These are phyloP conservation scores for Meriones unguiculatus DNA, from an alignment of 2,113 vertebrate genomes.

Conservation along the genomic window DNA sequence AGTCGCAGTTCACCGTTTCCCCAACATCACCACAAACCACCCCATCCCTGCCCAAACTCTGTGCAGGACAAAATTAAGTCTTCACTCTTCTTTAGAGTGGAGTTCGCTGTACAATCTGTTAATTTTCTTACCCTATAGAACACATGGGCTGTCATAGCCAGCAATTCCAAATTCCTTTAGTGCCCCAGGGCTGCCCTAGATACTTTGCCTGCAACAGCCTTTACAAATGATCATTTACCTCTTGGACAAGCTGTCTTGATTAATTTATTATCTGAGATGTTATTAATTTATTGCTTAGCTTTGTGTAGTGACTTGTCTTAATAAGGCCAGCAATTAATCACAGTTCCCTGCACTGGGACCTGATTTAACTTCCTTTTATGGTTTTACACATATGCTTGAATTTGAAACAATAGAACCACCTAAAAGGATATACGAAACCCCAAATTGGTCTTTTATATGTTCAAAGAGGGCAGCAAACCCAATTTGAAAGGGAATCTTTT, in stretches of 20 bases:
- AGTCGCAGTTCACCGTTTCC: not conserved
- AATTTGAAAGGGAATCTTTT: slow-evolving; percentile 63
- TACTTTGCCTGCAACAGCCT: not conserved
- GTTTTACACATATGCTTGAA: slow-evolving; percentile 53
- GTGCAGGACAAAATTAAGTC: not conserved
- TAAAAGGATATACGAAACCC: slow-evolving; percentile 45
- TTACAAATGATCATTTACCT: slow-evolving; percentile 50
- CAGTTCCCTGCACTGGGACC: not conserved
- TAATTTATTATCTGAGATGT: slow-evolving; percentile 59
- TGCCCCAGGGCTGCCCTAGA: slow-evolving; percentile 1
- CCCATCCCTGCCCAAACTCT: not conserved
- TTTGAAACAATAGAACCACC: slow-evolving; percentile 47
- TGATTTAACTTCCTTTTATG: slow-evolving; percentile 65
- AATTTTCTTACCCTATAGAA: not conserved
- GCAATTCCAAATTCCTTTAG: not conserved
- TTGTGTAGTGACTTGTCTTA: slow-evolving; percentile 68
- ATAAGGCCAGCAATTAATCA: slow-evolving; percentile 68
- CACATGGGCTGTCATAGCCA: not conserved
- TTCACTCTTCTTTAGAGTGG: not conserved
- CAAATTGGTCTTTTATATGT: slow-evolving; percentile 46
- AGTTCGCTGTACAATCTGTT: not conserved
- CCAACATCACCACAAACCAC: not conserved
- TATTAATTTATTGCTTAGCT: slow-evolving; percentile 63
- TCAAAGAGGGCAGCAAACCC: slow-evolving; percentile 62
- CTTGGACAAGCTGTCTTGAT: slow-evolving; percentile 55